These are phyloP conservation scores for Drosophila nr. perissopoda DNA, from an alignment of 2,888 invertebrate species.

Conservation along the genomic window DNA sequence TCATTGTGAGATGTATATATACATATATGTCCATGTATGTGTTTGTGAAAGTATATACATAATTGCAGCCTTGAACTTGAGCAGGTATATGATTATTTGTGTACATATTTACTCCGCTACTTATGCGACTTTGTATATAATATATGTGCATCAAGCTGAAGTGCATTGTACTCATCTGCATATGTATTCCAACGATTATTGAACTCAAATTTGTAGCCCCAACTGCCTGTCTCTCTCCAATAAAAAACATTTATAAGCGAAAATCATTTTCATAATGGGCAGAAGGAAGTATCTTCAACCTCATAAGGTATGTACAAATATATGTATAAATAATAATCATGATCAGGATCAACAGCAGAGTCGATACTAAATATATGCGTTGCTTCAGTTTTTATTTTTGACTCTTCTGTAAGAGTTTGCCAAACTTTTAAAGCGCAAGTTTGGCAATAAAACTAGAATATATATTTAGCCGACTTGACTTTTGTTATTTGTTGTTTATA, in stretches of 20 bases:
- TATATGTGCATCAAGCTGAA: neutral
- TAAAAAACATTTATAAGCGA: neutral
- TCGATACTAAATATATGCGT: neutral
- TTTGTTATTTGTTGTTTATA: neutral
- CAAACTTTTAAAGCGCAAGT: neutral
- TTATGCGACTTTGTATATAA: slow-evolving; percentile 3
- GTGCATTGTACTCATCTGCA: neutral
- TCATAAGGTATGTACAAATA: neutral
- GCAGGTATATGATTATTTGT: slow-evolving; percentile 2
- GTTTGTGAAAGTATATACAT: slow-evolving; percentile 10
- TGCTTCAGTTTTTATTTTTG: neutral
- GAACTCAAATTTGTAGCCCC: neutral
- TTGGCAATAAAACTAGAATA: neutral
- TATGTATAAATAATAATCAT: neutral
- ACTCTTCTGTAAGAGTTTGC: neutral
- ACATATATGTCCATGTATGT: slow-evolving; percentile 3
- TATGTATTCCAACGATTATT: neutral
- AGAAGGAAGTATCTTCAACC: neutral
- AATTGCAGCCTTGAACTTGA: slow-evolving; percentile 64
- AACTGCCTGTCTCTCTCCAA: neutral
- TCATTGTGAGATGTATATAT: slow-evolving; percentile 11
- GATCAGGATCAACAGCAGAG: neutral
- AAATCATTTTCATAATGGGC: neutral
- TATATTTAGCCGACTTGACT: neutral
- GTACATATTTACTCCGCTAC: neutral